Conservation (phyloP, 53 echinoderm and acorn worm genomes). For the Glandiceps talaboti region DNA sequence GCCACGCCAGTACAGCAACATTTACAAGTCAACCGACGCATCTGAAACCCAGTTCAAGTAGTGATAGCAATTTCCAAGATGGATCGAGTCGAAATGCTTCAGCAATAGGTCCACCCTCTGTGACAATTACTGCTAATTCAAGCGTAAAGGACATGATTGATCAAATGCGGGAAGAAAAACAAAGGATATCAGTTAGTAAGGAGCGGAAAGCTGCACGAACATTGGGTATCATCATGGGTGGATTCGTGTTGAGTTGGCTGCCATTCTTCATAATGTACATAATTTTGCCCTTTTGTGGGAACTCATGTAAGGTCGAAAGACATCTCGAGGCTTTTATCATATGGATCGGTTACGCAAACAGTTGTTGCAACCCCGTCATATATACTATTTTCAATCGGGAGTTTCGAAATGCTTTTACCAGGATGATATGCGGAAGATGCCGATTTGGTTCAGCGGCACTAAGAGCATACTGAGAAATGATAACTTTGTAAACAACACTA, state of each 20-base stretch:
- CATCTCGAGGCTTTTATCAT: constrained; percentile 45
- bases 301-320: constrained; percentile 26
- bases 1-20: neutral
- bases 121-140: neutral
- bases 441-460: neutral
- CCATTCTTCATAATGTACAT: constrained; percentile 95
- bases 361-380: constrained; percentile 75
- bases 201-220: constrained; percentile 98
- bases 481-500: no score
- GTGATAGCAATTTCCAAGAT: neutral
- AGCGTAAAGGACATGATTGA: neutral
- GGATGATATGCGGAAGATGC: constrained; percentile 50
- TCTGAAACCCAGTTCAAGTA: neutral
- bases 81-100: neutral
- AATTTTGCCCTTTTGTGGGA: constrained; percentile 73
- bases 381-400: constrained; percentile 79
- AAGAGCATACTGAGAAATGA: no score
- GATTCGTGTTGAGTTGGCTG: constrained; percentile 93
- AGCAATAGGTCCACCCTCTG: neutral
- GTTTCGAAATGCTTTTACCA: constrained; percentile 87
- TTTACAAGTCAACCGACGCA: neutral
- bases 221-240: constrained; percentile 83
- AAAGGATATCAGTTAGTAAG: constrained; percentile 24
- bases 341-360: constrained; percentile 94
- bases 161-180: constrained; percentile 45